Percentiles rank a stretch among this genome's conserved stretches.
These are phyloP conservation scores for Chionodraco myersi DNA, from an alignment of 2,113 vertebrate genomes.

Conservation along the genomic window DNA sequence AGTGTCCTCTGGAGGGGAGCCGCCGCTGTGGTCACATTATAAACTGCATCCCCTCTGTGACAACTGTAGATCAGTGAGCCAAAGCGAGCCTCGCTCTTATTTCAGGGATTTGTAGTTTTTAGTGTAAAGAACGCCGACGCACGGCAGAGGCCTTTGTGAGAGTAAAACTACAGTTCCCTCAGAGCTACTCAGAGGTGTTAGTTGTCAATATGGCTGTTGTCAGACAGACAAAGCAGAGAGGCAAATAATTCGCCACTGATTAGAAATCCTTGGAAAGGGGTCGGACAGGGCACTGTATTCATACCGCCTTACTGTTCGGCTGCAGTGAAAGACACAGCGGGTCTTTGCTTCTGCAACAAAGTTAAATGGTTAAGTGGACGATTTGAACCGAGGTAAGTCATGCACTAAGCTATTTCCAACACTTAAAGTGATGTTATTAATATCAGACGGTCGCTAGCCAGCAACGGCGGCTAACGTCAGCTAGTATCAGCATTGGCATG, in stretches of 20 bases:
- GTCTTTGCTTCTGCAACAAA: conserved; percentile 48
- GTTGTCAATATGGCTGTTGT: conserved; percentile 97
- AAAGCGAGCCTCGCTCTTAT: conserved; percentile 42
- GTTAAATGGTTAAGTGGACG: conserved; percentile 82
- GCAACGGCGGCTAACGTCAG: conserved; percentile 63
- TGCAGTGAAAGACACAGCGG: conserved; percentile 47
- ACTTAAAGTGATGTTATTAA: conserved; percentile 73
- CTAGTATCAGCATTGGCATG: conserved; percentile 49
- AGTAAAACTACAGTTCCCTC: conserved; percentile 92
- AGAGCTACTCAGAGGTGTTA: conserved; percentile 85
- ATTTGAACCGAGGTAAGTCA: conserved; percentile 78
- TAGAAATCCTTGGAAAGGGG: conserved; percentile 83
- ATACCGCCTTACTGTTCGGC: conserved; percentile 50
- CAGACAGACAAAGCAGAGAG: conserved; percentile 95
- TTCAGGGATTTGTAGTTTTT: conserved; percentile 73
- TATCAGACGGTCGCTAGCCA: conserved; percentile 68
- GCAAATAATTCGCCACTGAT: conserved; percentile 92
- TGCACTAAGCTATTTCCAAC: conserved; percentile 33
- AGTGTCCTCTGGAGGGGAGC: neutral
- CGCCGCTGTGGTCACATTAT: conserved; percentile 62
- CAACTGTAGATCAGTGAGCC: conserved; percentile 65
- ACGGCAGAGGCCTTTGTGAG: conserved; percentile 4
- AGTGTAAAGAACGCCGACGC: conserved; percentile 13
- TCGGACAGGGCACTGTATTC: conserved; percentile 69
- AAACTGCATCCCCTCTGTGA: conserved; percentile 64